These are phyloP conservation scores for Fabriciana adippe DNA, from an alignment of 2,888 invertebrate genomes.

Conservation along the genomic window DNA sequence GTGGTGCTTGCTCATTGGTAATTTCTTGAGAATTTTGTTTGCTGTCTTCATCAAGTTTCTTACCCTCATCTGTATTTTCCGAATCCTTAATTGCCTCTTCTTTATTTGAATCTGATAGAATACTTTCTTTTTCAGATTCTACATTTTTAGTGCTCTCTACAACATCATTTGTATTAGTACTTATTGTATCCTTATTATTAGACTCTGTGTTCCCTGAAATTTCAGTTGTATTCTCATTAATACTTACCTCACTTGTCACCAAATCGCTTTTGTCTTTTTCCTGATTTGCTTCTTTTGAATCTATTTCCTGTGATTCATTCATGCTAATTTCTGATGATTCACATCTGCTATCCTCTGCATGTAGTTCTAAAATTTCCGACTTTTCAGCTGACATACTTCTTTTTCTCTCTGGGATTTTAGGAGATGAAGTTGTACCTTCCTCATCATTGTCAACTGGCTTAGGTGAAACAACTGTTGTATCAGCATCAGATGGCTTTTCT, in stretches of 20 bases:
- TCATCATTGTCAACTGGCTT: conserved; percentile 24
- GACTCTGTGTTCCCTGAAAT: conserved; percentile 55
- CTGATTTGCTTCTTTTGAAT: conserved; percentile 48
- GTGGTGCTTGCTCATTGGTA: conserved; percentile 61
- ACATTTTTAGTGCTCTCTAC: conserved; percentile 60
- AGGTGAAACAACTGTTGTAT: conserved; percentile 45
- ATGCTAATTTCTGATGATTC: conserved; percentile 59
- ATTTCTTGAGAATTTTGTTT: conserved; percentile 53
- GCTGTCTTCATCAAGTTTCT: conserved; percentile 14
- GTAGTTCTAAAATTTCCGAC: conserved; percentile 68
- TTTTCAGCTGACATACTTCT: conserved; percentile 62
- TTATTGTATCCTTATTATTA: conserved; percentile 52
- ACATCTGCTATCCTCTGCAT: conserved; percentile 65
- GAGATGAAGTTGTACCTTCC: conserved; percentile 49
- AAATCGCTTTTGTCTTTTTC: conserved; percentile 40
- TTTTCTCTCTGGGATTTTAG: conserved; percentile 46
- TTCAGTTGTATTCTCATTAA: conserved; percentile 59
- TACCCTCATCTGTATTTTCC: conserved; percentile 33
- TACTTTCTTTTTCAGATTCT: conserved; percentile 46
- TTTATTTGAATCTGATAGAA: conserved; percentile 44
- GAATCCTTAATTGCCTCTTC: conserved; percentile 41
- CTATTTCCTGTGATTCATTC: conserved; percentile 49
- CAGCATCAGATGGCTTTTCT: conserved; percentile 39
- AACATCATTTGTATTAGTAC: conserved; percentile 71
- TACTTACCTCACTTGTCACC: conserved; percentile 67